These are phyloP conservation scores for Perdita meconis DNA, from an alignment of 2,888 invertebrate species.

Conservation along the genomic window DNA sequence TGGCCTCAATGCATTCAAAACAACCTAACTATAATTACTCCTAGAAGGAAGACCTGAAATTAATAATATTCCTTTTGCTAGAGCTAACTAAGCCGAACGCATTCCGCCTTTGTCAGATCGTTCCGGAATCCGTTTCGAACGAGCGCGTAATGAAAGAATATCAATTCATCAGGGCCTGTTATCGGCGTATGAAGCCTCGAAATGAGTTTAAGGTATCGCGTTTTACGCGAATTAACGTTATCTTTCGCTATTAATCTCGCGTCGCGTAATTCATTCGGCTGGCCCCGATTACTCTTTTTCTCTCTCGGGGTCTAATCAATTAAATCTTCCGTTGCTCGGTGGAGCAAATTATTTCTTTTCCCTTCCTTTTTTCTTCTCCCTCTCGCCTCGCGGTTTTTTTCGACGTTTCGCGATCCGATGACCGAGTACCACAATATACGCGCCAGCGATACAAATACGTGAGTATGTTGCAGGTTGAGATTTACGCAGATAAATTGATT, in stretches of 20 bases:
- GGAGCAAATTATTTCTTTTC: conserved; percentile 3
- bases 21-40: conserved; percentile 22
- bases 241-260: conserved; percentile 51
- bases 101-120: conserved; percentile 15
- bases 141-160: conserved; percentile 12
- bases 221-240: conserved; percentile 53
- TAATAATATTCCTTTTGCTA: conserved; percentile 9
- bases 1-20: not conserved
- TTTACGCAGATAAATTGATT: conserved; percentile 49
- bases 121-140: conserved; percentile 2
- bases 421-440: too few relatives aligned
- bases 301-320: conserved; percentile 46
- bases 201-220: conserved; percentile 40
- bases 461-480: not conserved
- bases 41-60: conserved; percentile 5
- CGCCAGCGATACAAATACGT: not conserved
- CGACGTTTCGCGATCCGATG: not conserved
- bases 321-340: conserved; percentile 30
- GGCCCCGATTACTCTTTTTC: too few relatives aligned
- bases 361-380: not conserved
- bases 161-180: conserved; percentile 12
- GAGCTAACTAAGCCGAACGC: conserved; percentile 37
- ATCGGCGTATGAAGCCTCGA: conserved; percentile 34
- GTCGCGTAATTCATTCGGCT: conserved; percentile 45
- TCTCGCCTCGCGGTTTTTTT: not conserved